phyloP scores from a whole-genome alignment of 2,113 vertebrate genomes.

The Cyanoliseus patagonus region DNA sequence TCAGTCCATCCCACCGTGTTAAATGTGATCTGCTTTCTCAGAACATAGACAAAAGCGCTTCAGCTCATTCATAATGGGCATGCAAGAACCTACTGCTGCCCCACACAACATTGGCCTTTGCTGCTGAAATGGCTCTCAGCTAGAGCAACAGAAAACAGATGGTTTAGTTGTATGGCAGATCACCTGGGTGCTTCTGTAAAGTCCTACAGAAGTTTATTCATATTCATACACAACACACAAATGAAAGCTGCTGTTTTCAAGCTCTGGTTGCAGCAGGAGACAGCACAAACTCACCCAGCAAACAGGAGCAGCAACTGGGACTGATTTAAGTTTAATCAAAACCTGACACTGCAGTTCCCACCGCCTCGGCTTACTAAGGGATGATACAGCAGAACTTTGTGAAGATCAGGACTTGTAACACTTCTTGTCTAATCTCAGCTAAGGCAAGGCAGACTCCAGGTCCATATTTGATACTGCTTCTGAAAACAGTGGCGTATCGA shows the following conservation, averaged over 20 bases:
- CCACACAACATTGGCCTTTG: not conserved
- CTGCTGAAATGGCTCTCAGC: not conserved
- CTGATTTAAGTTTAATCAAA: not conserved
- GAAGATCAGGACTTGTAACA: not conserved
- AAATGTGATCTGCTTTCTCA: not conserved
- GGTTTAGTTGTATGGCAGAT: not conserved
- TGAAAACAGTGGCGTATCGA: not conserved
- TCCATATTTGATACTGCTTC: not conserved
- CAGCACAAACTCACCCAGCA: not conserved
- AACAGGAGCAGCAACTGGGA: not conserved
- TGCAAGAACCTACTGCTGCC: not conserved
- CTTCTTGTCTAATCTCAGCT: not conserved
- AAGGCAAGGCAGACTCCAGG: not conserved
- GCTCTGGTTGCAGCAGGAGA: not conserved
- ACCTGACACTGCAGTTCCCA: not conserved
- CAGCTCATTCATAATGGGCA: not conserved
- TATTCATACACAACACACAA: not conserved
- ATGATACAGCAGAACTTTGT: not conserved
- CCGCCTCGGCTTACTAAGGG: fast-evolving
- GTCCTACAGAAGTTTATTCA: not conserved
- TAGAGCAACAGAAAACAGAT: not conserved
- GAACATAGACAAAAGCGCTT: not conserved
- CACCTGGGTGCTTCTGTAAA: not conserved
- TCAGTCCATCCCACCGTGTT: not conserved
- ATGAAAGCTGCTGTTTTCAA: not conserved